Evolutionary conservation across 2,797 vertebrate species (phyloP).

Genomic region (Spinus pinus): DNA sequence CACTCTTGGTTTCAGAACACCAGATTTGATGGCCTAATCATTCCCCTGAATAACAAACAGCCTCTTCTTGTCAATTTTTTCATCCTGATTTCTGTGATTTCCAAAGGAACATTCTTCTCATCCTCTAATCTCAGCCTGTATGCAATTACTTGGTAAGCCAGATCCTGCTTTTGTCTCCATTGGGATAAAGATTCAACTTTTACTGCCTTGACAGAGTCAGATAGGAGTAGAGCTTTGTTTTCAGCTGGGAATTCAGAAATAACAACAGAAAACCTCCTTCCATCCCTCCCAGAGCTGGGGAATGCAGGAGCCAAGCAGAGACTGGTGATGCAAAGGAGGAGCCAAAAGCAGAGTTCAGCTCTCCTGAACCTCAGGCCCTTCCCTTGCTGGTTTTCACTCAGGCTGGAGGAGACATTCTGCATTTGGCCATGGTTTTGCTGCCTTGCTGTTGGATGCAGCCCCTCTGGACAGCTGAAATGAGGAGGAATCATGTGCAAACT

Average conservation of each 20-base stretch:
- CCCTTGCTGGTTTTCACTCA: background rate
- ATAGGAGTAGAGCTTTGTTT: background rate
- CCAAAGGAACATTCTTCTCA: background rate
- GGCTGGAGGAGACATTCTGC: background rate
- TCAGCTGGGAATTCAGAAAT: background rate
- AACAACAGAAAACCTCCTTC: background rate
- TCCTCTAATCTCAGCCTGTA: background rate
- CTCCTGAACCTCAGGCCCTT: background rate
- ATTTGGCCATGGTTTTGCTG: background rate
- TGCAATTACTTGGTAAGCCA: background rate
- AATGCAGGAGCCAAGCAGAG: background rate
- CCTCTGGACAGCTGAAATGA: background rate
- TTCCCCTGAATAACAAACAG: background rate
- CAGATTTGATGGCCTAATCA: background rate
- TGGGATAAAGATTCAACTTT: background rate
- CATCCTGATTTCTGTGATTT: background rate
- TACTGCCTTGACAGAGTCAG: background rate
- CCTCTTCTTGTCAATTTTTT: background rate
- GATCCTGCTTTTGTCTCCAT: background rate
- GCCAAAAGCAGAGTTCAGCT: background rate
- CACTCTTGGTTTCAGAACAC: background rate
- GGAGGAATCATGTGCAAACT: background rate
- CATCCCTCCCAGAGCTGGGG: background rate
- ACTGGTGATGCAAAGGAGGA: background rate
- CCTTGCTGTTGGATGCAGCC: background rate